Evolutionary conservation across 2,113 vertebrate genomes (phyloP).

Genomic region (Callorhinus ursinus): DNA sequence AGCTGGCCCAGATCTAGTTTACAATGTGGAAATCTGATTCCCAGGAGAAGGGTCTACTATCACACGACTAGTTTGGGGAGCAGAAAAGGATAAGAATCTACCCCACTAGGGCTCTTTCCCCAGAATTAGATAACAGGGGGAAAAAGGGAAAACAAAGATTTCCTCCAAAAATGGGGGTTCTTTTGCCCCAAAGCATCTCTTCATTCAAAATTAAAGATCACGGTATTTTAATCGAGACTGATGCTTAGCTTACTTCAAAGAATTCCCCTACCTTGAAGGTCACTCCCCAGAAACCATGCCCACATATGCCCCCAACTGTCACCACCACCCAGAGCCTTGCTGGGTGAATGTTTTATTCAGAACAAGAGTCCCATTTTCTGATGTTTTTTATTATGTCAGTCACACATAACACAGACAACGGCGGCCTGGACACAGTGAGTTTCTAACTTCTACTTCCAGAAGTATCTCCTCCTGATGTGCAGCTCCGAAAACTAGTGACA

Average conservation of each 20-base stretch:
- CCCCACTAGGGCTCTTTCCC: neutral
- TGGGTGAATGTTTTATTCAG: neutral
- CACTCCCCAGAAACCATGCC: too few species aligned
- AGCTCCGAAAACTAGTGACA: neutral
- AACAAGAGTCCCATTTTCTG: neutral
- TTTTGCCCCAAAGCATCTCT: neutral
- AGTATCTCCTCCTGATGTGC: neutral
- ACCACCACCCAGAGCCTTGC: neutral
- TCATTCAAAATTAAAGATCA: neutral
- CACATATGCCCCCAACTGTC: rapidly evolving
- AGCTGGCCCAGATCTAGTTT: neutral
- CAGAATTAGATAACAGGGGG: neutral
- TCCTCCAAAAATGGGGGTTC: neutral
- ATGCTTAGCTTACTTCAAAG: neutral
- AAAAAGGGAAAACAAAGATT: neutral
- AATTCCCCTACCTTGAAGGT: neutral
- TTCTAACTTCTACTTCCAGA: neutral
- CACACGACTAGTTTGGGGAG: neutral
- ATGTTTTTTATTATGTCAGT: neutral
- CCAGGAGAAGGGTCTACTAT: neutral
- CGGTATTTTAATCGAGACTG: neutral
- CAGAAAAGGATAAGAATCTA: neutral
- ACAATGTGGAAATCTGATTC: neutral
- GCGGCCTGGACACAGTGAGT: neutral
- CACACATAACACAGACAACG: neutral